phyloP scores from a whole-genome alignment of 2,113 vertebrate genomes.

The Albula goreensis region DNA sequence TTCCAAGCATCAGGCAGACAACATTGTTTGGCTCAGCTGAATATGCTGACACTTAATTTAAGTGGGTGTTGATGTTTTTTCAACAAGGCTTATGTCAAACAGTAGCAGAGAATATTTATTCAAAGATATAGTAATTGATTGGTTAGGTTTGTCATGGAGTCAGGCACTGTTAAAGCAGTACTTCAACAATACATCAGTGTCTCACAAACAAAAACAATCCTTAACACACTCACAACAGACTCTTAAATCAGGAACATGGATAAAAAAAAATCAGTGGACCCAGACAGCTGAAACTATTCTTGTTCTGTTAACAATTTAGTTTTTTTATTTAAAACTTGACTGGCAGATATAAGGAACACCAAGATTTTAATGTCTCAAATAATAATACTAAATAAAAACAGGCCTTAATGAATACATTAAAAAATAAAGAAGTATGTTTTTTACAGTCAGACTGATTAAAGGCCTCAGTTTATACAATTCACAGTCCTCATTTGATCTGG shows the following conservation, averaged over 20 bases:
- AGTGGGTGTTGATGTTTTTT: not conserved
- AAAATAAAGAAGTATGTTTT: too few relatives aligned
- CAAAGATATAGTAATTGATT: not conserved
- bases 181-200: not conserved
- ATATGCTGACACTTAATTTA: not conserved
- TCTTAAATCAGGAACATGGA: not conserved
- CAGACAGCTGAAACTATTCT: not conserved
- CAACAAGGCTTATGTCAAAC: not conserved
- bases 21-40: not conserved
- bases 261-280: not conserved
- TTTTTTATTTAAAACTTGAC: not conserved
- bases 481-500: not conserved
- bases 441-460: too few relatives aligned
- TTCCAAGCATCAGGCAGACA: not conserved
- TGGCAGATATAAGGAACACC: not conserved
- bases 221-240: not conserved
- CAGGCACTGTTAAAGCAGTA: not conserved
- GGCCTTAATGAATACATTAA: too few relatives aligned
- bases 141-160: not conserved
- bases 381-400: too few relatives aligned
- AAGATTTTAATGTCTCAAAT: too few relatives aligned
- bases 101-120: not conserved
- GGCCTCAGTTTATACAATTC: too few relatives aligned
- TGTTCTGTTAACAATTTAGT: not conserved
- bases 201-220: not conserved